A percentile compares a stretch with the other conserved stretches of the same genome.
Conservation (phyloP, 2,888 invertebrate species). For the Nezara viridula region DNA sequence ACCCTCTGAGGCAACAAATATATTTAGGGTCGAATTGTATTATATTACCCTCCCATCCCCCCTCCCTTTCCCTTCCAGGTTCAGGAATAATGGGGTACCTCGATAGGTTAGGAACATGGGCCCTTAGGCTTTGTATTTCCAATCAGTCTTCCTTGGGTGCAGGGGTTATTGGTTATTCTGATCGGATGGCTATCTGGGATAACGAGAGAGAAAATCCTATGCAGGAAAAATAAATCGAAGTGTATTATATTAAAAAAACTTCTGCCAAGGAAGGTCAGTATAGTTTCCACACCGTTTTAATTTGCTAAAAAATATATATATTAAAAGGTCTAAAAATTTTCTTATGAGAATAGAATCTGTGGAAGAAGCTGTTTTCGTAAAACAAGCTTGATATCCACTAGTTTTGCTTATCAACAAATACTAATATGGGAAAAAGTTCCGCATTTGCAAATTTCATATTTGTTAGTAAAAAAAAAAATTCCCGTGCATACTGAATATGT, state of each 20-base stretch:
- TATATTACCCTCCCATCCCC: neutral
- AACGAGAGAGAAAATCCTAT: neutral
- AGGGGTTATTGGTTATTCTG: neutral
- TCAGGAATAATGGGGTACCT: neutral
- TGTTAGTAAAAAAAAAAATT: no score
- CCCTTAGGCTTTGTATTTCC: neutral
- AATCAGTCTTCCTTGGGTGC: neutral
- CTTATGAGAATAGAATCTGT: no score
- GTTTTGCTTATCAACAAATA: no score
- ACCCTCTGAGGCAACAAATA: constrained; percentile 25
- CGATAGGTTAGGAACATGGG: neutral
- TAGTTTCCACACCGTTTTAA: no score
- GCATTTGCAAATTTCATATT: no score
- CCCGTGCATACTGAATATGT: no score
- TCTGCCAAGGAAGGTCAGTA: no score
- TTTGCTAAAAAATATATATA: no score
- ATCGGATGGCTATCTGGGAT: neutral
- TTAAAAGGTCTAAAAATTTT: no score
- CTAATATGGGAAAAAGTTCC: no score
- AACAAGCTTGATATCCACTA: no score
- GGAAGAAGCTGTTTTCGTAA: no score
- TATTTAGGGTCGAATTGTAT: constrained; percentile 20
- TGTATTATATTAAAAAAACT: neutral
- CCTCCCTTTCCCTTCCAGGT: neutral
- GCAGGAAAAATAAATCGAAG: neutral